phyloP scores from a whole-genome alignment of 2,797 vertebrate species.

The Vireo griseus region DNA sequence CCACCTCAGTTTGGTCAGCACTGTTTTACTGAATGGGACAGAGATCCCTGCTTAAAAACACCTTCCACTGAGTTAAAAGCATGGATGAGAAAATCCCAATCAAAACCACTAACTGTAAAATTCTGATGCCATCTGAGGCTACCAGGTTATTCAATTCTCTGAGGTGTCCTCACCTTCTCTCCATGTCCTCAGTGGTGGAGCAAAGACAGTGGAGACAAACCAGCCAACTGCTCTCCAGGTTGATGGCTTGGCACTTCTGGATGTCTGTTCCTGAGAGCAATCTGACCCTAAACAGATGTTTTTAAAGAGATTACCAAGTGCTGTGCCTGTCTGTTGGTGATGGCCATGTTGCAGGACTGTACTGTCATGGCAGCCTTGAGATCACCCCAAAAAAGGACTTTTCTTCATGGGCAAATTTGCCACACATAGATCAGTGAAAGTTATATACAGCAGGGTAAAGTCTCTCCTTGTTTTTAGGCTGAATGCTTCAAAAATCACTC shows the following conservation, averaged over 20 bases:
- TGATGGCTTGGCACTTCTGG: accelerated
- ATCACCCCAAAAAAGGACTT: neutral
- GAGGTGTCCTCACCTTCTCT: neutral
- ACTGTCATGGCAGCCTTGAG: accelerated
- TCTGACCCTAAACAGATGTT: neutral
- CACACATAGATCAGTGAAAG: neutral
- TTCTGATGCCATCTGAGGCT: neutral
- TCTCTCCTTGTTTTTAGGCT: neutral
- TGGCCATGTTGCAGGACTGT: neutral
- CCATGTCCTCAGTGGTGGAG: accelerated
- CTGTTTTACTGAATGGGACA: neutral
- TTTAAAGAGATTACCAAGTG: neutral
- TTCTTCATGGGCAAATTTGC: neutral
- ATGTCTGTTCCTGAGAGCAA: neutral
- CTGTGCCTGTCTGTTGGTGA: neutral
- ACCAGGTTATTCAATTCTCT: neutral
- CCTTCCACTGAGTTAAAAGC: neutral
- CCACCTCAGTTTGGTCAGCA: neutral
- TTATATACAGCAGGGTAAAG: neutral
- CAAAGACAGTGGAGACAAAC: neutral
- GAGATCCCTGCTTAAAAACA: neutral
- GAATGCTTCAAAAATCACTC: neutral
- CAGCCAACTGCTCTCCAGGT: neutral
- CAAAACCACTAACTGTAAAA: neutral
- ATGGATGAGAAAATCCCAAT: neutral